Evolutionary conservation across 2,113 vertebrate genomes (phyloP).

Genomic region (Marcusenius ussheri): DNA sequence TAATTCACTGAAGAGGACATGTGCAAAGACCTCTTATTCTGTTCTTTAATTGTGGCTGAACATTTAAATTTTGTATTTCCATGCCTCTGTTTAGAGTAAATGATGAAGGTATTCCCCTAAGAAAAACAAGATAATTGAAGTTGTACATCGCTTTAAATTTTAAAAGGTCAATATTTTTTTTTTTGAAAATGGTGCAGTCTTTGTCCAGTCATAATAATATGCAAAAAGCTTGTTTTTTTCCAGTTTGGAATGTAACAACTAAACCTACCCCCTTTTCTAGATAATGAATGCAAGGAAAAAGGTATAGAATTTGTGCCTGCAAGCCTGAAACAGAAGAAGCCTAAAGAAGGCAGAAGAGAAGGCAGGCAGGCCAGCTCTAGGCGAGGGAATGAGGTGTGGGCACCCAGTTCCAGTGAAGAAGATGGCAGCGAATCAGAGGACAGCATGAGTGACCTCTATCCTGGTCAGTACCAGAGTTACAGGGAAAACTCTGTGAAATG

Average conservation of each 20-base stretch:
- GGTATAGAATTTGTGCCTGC: constrained; percentile 70
- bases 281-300: constrained; percentile 70
- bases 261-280: constrained; percentile 43
- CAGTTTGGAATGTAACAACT: neutral
- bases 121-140: neutral
- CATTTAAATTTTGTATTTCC: neutral
- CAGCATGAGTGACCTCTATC: constrained; percentile 93
- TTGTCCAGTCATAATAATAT: neutral
- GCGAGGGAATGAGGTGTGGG: constrained; percentile 56
- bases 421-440: constrained; percentile 67
- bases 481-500: neutral
- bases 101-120: neutral
- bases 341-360: constrained; percentile 21
- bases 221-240: neutral
- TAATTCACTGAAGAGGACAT: neutral
- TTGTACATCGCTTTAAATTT: neutral
- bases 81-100: neutral
- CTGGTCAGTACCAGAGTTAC: constrained; percentile 59
- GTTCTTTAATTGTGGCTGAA: neutral
- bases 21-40: neutral
- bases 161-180: neutral
- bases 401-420: constrained; percentile 55
- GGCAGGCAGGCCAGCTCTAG: constrained; percentile 26
- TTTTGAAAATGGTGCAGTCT: neutral
- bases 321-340: constrained; percentile 52